Evolutionary conservation across 2,113 vertebrate species (phyloP).

Genomic region (Cricetomys ansorgei): DNA sequence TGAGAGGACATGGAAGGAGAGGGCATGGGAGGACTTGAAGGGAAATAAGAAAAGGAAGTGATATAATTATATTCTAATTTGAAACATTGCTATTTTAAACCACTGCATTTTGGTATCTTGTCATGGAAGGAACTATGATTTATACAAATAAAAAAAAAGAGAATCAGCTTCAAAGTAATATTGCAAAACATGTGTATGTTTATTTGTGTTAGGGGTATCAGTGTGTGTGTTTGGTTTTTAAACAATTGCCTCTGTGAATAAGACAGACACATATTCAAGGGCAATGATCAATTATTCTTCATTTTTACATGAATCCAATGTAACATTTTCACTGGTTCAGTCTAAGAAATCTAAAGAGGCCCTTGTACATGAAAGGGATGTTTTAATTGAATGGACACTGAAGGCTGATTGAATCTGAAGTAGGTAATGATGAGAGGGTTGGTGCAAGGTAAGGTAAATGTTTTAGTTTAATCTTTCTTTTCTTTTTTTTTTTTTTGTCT

Average conservation of each 20-base stretch:
- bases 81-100: not conserved
- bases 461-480: not conserved
- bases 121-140: not conserved
- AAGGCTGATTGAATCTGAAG: not conserved
- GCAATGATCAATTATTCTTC: not conserved
- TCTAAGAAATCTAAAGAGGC: not conserved
- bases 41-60: not conserved
- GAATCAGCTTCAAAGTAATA: not conserved
- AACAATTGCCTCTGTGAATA: not conserved
- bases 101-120: not conserved
- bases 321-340: not conserved
- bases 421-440: not conserved
- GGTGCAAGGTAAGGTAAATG: not conserved
- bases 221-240: slow-evolving; percentile 1
- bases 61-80: not conserved
- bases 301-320: not conserved
- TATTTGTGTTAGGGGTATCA: not conserved
- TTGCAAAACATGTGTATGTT: not conserved
- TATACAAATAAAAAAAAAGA: not conserved
- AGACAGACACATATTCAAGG: not conserved
- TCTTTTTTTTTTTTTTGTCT: not conserved
- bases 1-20: no score
- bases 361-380: not conserved
- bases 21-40: not conserved
- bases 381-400: not conserved